phyloP scores from a whole-genome alignment of 2,888 invertebrate genomes.

The Seladonia tumulorum region DNA sequence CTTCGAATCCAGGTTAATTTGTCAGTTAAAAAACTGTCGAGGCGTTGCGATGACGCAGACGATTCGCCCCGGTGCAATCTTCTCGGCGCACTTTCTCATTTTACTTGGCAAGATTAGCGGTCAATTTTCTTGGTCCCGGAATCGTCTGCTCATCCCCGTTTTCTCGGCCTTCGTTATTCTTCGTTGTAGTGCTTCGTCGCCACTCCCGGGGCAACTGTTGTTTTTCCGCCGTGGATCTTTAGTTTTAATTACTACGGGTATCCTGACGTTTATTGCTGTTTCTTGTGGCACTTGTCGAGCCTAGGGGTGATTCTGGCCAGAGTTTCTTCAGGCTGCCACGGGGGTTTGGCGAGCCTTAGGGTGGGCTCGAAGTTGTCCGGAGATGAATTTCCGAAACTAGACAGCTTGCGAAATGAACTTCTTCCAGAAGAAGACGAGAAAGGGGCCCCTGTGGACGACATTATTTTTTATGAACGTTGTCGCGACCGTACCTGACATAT shows the following conservation, averaged over 20 bases:
- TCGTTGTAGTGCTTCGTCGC: conserved; percentile 44
- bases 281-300: conserved; percentile 76
- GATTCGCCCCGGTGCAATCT: conserved; percentile 31
- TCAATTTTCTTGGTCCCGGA: conserved; percentile 35
- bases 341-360: conserved; percentile 55
- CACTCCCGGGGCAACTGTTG: conserved; percentile 73
- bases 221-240: conserved; percentile 81
- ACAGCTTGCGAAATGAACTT: conserved; percentile 78
- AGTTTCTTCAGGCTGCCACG: conserved; percentile 63
- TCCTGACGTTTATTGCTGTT: conserved; percentile 83
- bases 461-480: conserved; percentile 73
- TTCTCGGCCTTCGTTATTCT: conserved; percentile 58
- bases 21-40: not conserved
- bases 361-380: conserved; percentile 67
- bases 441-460: conserved; percentile 58
- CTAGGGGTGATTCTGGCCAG: conserved; percentile 65
- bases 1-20: conserved; percentile 3
- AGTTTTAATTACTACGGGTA: conserved; percentile 82
- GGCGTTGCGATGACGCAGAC: conserved; percentile 20
- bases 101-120: conserved; percentile 42
- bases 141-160: conserved; percentile 29
- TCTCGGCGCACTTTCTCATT: conserved; percentile 34
- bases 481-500: conserved; percentile 21
- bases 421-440: conserved; percentile 55
- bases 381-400: conserved; percentile 79